phyloP scores from a whole-genome alignment of 2,888 invertebrate species.

The Rambutsinella grinnellia region DNA sequence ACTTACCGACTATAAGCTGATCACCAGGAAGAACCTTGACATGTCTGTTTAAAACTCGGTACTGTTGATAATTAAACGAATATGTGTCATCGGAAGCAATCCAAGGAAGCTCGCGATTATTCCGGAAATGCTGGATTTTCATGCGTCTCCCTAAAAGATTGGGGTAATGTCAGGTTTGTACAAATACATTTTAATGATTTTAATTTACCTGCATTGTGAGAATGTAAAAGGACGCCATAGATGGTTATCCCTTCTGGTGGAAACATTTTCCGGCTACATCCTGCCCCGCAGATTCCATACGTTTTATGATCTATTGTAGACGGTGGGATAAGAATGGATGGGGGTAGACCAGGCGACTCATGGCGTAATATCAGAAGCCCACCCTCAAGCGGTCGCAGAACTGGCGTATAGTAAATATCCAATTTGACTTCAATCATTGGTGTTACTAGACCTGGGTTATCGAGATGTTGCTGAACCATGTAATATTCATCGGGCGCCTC shows the following conservation, averaged over 20 bases:
- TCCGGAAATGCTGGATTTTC: conserved; percentile 22
- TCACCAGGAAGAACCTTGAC: conserved; percentile 25
- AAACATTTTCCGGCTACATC: conserved; percentile 31
- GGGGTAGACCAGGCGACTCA: conserved; percentile 10
- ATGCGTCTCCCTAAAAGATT: conserved; percentile 7
- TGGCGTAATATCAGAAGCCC: conserved; percentile 30
- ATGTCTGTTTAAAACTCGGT: neutral
- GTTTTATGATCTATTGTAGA: conserved; percentile 20
- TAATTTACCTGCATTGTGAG: conserved; percentile 39
- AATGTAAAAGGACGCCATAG: conserved; percentile 16
- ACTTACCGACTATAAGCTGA: neutral
- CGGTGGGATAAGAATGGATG: conserved; percentile 33
- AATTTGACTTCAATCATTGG: neutral
- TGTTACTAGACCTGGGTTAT: neutral
- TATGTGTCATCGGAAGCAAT: conserved; percentile 30
- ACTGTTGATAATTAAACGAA: conserved; percentile 10
- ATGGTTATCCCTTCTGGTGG: conserved; percentile 37
- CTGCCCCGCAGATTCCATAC: conserved; percentile 33
- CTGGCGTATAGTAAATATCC: neutral
- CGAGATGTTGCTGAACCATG: conserved; percentile 2
- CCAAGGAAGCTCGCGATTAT: conserved; percentile 24
- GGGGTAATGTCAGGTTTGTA: neutral
- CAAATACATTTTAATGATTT: too few relatives aligned
- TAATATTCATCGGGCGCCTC: neutral
- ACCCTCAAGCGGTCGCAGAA: conserved; percentile 13